A percentile compares a stretch with the other conserved stretches of the same genome.
Evolutionary conservation across 2,888 invertebrate species (phyloP).

Genomic region (Rhyacophila evoluta): DNA sequence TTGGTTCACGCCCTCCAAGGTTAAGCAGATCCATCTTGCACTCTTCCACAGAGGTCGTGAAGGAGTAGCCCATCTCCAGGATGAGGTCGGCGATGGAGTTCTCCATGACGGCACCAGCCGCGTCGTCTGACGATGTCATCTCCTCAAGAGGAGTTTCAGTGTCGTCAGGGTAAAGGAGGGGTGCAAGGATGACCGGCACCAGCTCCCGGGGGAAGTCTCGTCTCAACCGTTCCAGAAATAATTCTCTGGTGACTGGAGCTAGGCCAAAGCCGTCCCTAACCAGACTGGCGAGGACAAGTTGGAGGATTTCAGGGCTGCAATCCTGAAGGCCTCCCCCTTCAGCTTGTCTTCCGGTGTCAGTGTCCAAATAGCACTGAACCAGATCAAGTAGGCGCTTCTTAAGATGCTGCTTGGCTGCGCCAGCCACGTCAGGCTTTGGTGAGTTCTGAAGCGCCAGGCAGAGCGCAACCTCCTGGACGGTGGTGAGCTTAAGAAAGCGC

Average conservation of each 20-base stretch:
- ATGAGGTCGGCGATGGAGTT: conserved; percentile 89
- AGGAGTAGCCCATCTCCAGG: conserved; percentile 91
- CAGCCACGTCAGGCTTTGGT: conserved; percentile 79
- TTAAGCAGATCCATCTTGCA: conserved; percentile 88
- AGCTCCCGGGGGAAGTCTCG: conserved; percentile 90
- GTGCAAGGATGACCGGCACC: conserved; percentile 91
- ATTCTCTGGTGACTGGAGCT: conserved; percentile 79
- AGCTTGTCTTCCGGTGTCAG: conserved; percentile 76
- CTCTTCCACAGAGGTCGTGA: conserved; percentile 88
- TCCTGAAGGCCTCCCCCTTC: conserved; percentile 90
- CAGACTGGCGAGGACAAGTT: conserved; percentile 79
- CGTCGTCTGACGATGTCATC: conserved; percentile 75
- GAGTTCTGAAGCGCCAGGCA: conserved; percentile 88
- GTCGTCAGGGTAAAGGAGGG: conserved; percentile 86
- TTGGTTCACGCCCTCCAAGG: conserved; percentile 84
- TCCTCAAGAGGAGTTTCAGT: conserved; percentile 74
- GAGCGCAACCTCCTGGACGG: conserved; percentile 92
- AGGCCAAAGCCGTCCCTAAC: conserved; percentile 76
- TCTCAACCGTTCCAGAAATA: conserved; percentile 84
- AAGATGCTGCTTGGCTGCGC: conserved; percentile 82
- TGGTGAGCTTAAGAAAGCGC: conserved; percentile 86
- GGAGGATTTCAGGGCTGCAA: conserved; percentile 89
- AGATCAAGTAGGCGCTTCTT: conserved; percentile 86
- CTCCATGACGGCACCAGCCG: conserved; percentile 73
- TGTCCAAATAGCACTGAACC: conserved; percentile 87